Evolutionary conservation across 2,888 invertebrate species (phyloP), one percentile per base, ranked within the genome.

Genomic region (Parasteatoda lunata): DNA sequence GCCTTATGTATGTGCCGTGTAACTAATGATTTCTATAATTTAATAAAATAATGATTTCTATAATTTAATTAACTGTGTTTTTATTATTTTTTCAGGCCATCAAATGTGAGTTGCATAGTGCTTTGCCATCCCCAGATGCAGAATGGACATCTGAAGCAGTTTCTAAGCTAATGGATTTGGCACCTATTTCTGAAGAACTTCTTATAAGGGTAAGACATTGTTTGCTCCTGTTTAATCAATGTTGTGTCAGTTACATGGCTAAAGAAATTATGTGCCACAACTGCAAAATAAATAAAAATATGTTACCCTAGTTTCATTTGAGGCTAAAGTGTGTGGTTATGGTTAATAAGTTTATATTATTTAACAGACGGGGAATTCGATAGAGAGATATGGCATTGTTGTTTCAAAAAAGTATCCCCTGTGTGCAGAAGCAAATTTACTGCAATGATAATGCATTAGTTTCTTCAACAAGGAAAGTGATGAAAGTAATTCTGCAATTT

Each of bases 141-240:
- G 47, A 68, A 64, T 86, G 86, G 86, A 81, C 72, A 8, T 59
- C 52, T 30, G 54, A 54, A 49, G 86, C 81, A 7, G 68, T 49
- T 52, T 6, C 6, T 9, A 77, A 72, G 51, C 72, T 86, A n/a
- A 9, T 68, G 30, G 77, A 81, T 68, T 51, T 86, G 13, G 81
- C 86, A 45, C 86, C 86, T 8, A 48, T 68, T 68, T 48, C 77
- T 68, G 68, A 77, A 68, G 81, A 86, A 51, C 66, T 86, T 15
- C 72, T 86, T 45, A 49, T 86, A n/a, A 76, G 81, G 45, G 86
- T 86, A 86, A 15, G 72, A n/a, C n/a, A 13, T 59, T 4, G n/a
- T 59, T 59, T 59, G 6, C 4, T 13, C 6, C 6, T 7, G 59
- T 5, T 13, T 13, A 59, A 59, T 9, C 8, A 59, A 59, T 4